phyloP scores from a whole-genome alignment of 2,888 invertebrate species.

The Elgonia sp. region DNA sequence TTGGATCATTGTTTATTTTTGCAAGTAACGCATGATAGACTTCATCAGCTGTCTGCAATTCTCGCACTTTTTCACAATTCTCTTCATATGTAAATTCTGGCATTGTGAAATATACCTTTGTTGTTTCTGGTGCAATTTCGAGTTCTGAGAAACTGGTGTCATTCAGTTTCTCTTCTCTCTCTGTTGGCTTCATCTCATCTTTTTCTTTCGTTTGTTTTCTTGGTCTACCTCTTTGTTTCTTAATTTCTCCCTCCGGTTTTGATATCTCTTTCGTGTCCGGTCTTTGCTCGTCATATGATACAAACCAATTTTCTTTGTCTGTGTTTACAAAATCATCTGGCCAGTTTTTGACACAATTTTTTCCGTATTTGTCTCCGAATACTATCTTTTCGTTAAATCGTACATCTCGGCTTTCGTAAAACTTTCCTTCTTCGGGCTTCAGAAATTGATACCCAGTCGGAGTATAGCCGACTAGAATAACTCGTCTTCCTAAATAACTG shows the following conservation, averaged over 20 bases:
- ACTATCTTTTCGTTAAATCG: conserved; percentile 45
- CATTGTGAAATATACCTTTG: neutral
- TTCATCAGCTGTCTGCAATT: neutral
- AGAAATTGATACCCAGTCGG: conserved; percentile 56
- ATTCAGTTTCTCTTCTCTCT: neutral
- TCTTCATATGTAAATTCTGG: conserved; percentile 36
- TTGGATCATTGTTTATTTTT: neutral
- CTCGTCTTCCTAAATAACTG: conserved; percentile 38
- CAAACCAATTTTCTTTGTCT: conserved; percentile 68
- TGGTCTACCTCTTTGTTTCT: conserved; percentile 45
- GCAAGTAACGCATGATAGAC: neutral
- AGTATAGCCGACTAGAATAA: conserved; percentile 67
- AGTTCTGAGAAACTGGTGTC: conserved; percentile 14
- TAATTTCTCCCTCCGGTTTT: conserved; percentile 43
- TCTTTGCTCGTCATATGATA: conserved; percentile 48
- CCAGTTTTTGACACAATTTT: conserved; percentile 18
- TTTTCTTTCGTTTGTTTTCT: conserved; percentile 29
- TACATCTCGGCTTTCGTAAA: conserved; percentile 53
- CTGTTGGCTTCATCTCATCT: neutral
- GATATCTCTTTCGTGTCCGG: neutral
- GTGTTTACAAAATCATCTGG: conserved; percentile 55
- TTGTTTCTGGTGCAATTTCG: conserved; percentile 4
- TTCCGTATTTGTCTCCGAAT: conserved; percentile 10
- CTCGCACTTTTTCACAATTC: conserved; percentile 12
- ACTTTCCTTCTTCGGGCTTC: conserved; percentile 32